Evolutionary conservation across 2,888 invertebrate genomes (phyloP), one percentile per base, ranked within the genome.

Genomic region (Eudemis profundana): DNA sequence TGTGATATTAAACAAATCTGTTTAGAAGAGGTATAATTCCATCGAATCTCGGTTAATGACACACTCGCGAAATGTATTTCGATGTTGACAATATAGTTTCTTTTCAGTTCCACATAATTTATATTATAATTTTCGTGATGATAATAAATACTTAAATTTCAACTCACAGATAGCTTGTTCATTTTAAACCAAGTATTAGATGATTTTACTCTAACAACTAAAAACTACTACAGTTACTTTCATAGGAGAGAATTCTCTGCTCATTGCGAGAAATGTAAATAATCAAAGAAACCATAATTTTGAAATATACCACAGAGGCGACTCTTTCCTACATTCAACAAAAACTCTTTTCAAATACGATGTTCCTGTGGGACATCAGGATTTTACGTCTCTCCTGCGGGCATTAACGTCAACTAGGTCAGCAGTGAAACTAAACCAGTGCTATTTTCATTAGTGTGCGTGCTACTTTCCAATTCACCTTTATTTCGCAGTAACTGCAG

Each of bases 401-500:
- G 17, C 15, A 29, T 46, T 19, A 8, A 10, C 23, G 8, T 17
- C 14, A 56, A 56, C 42, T 44, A 56, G 56, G 56, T 56, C 56
- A 44, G 42, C 56, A 44, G 42, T 44, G 42, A 44, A 56, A 56
- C 56, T 44, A 12, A 40, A 54, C 27, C 42, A 56, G 42, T 38
- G 29, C 56, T 57, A 40, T 56, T 50, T 64, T 44, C 57, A 49
- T 50, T 51, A 46, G 56, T 19, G 8, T 42, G 57, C 50, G 64
- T 44, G 33, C 65, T 53, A 53, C 51, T 65, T 65, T 65, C 65
- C 51, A 59, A 64, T 64, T 46, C 21, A 46, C 66, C 74, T 67
- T 68, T 66, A 62, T 68, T 72, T 72, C 73, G 72, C 72, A 72
- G 70, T 70, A 70, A 72, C 68, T 73, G 72, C 66, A 68, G 63